phyloP scores from a whole-genome alignment of 2,797 vertebrate genomes.

The Parambassis ranga region DNA sequence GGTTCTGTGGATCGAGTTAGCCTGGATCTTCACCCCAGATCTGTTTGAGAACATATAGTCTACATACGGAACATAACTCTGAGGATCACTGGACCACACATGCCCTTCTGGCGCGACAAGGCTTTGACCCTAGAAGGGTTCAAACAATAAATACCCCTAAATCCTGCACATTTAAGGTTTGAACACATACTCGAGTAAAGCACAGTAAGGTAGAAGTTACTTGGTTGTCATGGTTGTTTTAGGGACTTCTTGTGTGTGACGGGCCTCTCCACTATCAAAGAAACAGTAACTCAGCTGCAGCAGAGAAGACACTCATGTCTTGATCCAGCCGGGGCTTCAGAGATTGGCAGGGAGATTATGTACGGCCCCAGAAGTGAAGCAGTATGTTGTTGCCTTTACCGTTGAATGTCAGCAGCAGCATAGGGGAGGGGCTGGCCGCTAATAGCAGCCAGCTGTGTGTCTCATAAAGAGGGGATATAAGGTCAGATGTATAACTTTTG shows the following conservation, averaged over 20 bases:
- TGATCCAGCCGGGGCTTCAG: conserved; percentile 15
- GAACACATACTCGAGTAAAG: too few species aligned
- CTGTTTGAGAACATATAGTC: too few species aligned
- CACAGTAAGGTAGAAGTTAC: too few species aligned
- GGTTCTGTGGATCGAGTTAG: too few species aligned
- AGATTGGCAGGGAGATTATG: conserved; percentile 13
- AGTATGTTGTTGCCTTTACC: conserved; percentile 28
- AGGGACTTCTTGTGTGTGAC: neutral
- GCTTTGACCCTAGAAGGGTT: too few species aligned
- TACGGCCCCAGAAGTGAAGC: conserved; percentile 23
- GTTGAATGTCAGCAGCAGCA: conserved; percentile 23
- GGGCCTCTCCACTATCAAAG: too few species aligned
- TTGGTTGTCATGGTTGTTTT: neutral
- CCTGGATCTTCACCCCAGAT: too few species aligned
- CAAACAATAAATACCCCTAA: too few species aligned
- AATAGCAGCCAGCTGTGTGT: conserved; percentile 72
- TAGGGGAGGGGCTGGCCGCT: conserved; percentile 46
- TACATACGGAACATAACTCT: too few species aligned
- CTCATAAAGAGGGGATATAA: conserved; percentile 58
- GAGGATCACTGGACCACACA: too few species aligned
- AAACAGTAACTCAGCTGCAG: neutral
- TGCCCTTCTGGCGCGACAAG: too few species aligned
- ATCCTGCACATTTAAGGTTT: too few species aligned
- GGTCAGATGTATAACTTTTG: conserved; percentile 64
- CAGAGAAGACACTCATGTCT: neutral